phyloP scores from a whole-genome alignment of 1,140 invertebrate genomes.

The Magallana gigas region DNA sequence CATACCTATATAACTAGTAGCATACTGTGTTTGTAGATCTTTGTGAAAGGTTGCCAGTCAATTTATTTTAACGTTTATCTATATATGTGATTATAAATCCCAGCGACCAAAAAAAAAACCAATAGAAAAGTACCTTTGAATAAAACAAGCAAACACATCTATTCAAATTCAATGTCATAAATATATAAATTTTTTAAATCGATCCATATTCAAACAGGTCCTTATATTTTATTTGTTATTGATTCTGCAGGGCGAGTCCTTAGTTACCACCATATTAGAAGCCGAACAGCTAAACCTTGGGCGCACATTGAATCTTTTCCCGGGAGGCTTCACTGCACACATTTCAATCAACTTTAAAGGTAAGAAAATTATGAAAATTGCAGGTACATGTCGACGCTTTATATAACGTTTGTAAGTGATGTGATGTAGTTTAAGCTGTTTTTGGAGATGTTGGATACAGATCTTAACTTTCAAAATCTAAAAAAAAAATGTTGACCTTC shows the following conservation, averaged over 20 bases:
- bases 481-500: too few relatives aligned
- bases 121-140: neutral
- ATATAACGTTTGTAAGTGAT: too few relatives aligned
- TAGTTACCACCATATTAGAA: slow-evolving; percentile 23
- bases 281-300: neutral
- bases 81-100: neutral
- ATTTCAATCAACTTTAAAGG: slow-evolving; percentile 11
- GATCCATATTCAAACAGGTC: neutral
- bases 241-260: slow-evolving; percentile 5
- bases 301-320: neutral
- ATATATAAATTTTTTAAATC: too few relatives aligned
- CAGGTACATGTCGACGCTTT: too few relatives aligned
- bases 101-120: neutral
- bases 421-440: too few relatives aligned
- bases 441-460: too few relatives aligned
- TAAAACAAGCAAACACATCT: slow-evolving; percentile 3
- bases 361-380: neutral
- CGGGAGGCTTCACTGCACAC: slow-evolving; percentile 16
- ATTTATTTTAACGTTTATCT: neutral
- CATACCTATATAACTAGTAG: too few relatives aligned
- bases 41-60: too few relatives aligned
- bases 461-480: too few relatives aligned
- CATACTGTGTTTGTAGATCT: too few relatives aligned
- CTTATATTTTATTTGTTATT: slow-evolving; percentile 2
- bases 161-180: neutral